These are phyloP conservation scores for Melanotaenia trifasciata DNA, from an alignment of 2,797 vertebrate genomes.

Conservation along the genomic window DNA sequence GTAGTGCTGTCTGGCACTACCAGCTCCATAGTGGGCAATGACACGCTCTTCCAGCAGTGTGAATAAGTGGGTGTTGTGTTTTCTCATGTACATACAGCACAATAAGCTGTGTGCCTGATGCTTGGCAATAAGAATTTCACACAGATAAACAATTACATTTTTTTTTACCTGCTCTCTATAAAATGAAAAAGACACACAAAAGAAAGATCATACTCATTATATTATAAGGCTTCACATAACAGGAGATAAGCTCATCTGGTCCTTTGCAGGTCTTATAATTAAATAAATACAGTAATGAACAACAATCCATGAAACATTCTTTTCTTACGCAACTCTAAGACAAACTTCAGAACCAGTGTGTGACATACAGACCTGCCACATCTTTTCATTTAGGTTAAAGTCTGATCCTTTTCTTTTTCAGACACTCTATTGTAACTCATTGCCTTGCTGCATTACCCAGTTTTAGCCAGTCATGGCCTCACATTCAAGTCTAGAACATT, in stretches of 20 bases:
- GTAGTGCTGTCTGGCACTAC: constrained; percentile 84
- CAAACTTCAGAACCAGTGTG: no score
- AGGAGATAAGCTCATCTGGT: no score
- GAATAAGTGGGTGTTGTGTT: constrained; percentile 35
- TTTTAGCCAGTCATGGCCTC: no score
- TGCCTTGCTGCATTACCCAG: no score
- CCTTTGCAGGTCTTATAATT: no score
- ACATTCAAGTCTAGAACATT: no score
- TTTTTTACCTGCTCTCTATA: neutral
- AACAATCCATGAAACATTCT: neutral
- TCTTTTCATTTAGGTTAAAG: no score
- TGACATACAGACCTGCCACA: no score
- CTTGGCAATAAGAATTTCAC: constrained; percentile 23
- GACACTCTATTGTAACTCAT: no score
- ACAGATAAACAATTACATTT: constrained; percentile 20
- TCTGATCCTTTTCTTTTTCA: no score
- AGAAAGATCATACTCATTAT: neutral
- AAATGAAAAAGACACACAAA: neutral
- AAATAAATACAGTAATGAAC: neutral
- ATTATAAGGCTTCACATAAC: no score
- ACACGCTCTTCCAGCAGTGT: constrained; percentile 56
- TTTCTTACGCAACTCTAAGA: no score
- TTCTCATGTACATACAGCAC: constrained; percentile 22
- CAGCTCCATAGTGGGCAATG: constrained; percentile 83
- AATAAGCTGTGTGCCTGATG: constrained; percentile 29